Evolutionary conservation across 2,888 invertebrate species (phyloP), one percentile per base, ranked within the genome.

Genomic region (Callyntrura sp.): DNA sequence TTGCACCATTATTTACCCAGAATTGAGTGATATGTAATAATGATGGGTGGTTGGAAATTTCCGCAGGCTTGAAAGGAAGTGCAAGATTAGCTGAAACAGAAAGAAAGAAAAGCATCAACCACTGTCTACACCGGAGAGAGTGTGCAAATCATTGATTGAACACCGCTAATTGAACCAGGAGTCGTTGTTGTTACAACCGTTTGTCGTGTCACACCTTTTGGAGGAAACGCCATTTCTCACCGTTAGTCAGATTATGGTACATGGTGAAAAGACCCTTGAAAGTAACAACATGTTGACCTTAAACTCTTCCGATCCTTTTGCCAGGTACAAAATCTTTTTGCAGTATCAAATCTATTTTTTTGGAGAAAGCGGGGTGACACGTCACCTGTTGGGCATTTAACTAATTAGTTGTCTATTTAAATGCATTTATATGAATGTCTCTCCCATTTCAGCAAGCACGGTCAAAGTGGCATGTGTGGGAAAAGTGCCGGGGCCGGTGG

Each of bases 271-370:
- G 28, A 17, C 55, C 4, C 14, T 14, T 0, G 55, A 14, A 12
- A 76, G 55, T 78, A 78, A 9, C 82, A 84, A 73, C n/a, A 88
- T 88, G 88, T 65, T 88, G 62, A 88, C 88, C 4, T 57, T 88
- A 45, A 88, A 84, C 51, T 78, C 83, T 11, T 55, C 43, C 28
- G 88, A 84, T 68, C 83, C 88, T 12, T 88, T 88, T 55, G 62
- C 88, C 25, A 88, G 65, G 88, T 88, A 65, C 45, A 25, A 35
- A 35, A 35, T 35, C 35, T 35, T 35, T 35, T 35, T 6, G 35
- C 6, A 45, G 20, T 65, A n/a, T n/a, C n/a, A n/a, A n/a, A n/a
- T n/a, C n/a, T n/a, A n/a, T n/a, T n/a, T n/a, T n/a, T n/a, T n/a
- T n/a, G n/a, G n/a, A n/a, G n/a, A n/a, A n/a, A n/a, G n/a, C n/a